Base-by-base conservation (phyloP, 2,888 invertebrate genomes). In the Conops quadrifasciatus region DNA sequence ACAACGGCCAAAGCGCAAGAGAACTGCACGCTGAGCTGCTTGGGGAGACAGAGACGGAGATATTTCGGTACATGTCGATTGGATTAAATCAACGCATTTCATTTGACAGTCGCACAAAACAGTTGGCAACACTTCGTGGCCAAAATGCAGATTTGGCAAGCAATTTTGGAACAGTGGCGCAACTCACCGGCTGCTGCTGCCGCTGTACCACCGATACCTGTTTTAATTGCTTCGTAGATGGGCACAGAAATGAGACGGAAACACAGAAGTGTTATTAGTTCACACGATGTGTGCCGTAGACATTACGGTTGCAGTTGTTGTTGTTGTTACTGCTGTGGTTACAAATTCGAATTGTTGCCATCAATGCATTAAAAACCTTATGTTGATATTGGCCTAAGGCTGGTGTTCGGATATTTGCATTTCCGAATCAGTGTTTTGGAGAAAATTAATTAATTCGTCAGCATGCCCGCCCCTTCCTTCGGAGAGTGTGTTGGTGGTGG, bases 371-470 rank as follows among this genome's bases (percentile, higher is more conserved):
- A 58, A 75, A 77, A 75, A 75, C 70, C 63, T 67, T 71, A 77
- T 71, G 70, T 36, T 36, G 36, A 36, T 65, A 65, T 58, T 70
- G 70, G 62, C 53, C 15, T 59, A 47, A 19, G 49, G 65, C 51
- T 51, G 36, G 36, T n/a, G n/a, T n/a, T n/a, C 36, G 9, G 36
- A 30, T 67, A 67, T 67, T 67, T 67, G 67, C 67, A 67, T 67
- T 67, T 58, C 45, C 43, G 58, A 43, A 67, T 36, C 36, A 36
- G 9, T 28, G 43, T 79, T 79, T 80, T 79, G 78, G 80, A 81
- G 83, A 81, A 82, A 84, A 83, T 83, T 84, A 84, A 84, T 84
- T 84, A 83, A 84, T 84, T 84, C 84, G 81, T 77, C 80, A 82
- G 78, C 84, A 84, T 84, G 84, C 80, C 13, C 24, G 4, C 4